Base-by-base conservation (phyloP, 2,888 invertebrate species). In the Hyposoter dolosus region DNA sequence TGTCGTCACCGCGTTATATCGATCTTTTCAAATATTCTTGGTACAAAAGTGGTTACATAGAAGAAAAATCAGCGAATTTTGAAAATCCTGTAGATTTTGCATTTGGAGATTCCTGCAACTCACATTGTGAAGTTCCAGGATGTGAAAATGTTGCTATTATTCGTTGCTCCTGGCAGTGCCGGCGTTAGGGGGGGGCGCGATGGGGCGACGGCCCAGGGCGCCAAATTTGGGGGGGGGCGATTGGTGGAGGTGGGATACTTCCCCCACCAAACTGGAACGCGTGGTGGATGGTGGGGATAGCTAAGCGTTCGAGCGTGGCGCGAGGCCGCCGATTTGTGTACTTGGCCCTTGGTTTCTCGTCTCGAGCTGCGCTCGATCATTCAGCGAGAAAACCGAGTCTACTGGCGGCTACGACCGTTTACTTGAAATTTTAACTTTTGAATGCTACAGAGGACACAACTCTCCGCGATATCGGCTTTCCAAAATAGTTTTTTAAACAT, bases 311-410 rank as follows among this genome's bases (percentile, higher is more conserved):
- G 66, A 66, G 66, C 35, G 66, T 35, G 40, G 69, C 69, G 69
- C 69, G 47, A 69, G 69, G 69, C 40, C 69, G 69, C 69, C 47
- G 47, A 47, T 69, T 69, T 28, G 28, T 69, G 7, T 23, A 72
- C 35, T 35, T 35, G 35, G 35, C 6, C 5, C 71, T 72, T 72
- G 50, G 71, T 72, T 53, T 50, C 71, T 72, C 71, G 43, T 43
- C 68, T 43, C 43, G 71, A 72, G 50, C 40, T 2, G n/a, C 68
- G 35, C 43, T 68, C 68, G 17, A 68, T 32, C 50, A 72, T 53
- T 28, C 71, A 47, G 53, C 71, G 45, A n/a, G 69, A 69, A 45
- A 69, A 69, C 69, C 69, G 69, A 53, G 17, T 53, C 19, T 28
- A 50, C 6, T 53, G 53, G 35, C 35, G 35, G 35, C 35, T 35